phyloP scores from a whole-genome alignment of 1,140 invertebrate species.

The Lepidotrigona ventralis region DNA sequence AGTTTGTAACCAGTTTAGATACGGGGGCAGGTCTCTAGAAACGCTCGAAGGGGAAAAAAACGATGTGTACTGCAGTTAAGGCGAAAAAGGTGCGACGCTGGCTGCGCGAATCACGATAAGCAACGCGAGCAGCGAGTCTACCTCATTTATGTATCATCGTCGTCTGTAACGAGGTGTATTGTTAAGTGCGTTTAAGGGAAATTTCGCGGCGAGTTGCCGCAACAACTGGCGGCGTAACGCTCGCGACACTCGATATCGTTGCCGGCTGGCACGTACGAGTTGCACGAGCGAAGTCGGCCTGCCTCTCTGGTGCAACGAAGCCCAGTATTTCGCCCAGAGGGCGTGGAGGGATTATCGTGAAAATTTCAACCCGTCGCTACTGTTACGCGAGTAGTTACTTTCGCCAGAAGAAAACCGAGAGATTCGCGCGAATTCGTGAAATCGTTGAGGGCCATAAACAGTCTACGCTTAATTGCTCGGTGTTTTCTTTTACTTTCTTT shows the following conservation, averaged over 20 bases:
- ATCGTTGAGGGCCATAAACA: too few species aligned
- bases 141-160: conserved; percentile 41
- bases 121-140: background rate
- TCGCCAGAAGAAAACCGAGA: background rate
- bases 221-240: conserved; percentile 29
- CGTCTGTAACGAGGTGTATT: conserved; percentile 46
- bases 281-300: background rate
- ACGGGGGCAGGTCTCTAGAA: conserved; percentile 12
- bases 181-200: conserved; percentile 12
- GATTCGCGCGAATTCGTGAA: too few species aligned
- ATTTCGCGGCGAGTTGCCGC: conserved; percentile 8
- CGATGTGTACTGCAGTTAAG: background rate
- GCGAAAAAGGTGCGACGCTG: background rate
- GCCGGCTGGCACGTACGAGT: conserved; percentile 19
- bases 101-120: conserved; percentile 52
- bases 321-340: background rate
- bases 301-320: background rate
- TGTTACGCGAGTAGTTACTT: background rate
- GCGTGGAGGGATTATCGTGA: conserved; percentile 1
- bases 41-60: conserved; percentile 11
- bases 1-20: conserved; percentile 46
- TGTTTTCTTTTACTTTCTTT: too few species aligned
- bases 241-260: conserved; percentile 10
- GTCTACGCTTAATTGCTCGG: too few species aligned
- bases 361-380: background rate